Evolutionary conservation across 1,140 invertebrate genomes (phyloP), one percentile per base, ranked within the genome.

Genomic region (Solen grandis): DNA sequence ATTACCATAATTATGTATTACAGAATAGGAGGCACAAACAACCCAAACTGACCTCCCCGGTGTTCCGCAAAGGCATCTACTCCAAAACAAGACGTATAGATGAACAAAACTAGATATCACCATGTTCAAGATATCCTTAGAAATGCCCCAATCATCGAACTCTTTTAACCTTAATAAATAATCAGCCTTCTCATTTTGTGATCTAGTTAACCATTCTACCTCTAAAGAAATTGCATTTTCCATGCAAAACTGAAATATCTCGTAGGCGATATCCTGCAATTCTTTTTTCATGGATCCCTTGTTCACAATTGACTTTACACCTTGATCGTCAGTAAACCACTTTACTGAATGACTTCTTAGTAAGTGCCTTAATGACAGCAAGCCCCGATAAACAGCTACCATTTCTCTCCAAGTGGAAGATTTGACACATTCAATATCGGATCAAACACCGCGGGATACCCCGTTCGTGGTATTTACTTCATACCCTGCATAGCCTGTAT

Each of bases 21-120:
- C n/a, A n/a, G n/a, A n/a, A n/a, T n/a, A n/a, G n/a, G n/a, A n/a
- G 75, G 75, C 25, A 78, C 75, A 68, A 68, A 78, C 50, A 59
- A 41, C 10, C 65, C 62, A 29, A 66, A 16, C 13, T 66, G n/a
- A 5, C 38, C 41, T 46, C 25, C 33, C 46, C 60, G 66, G 31
- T 25, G 8, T 35, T 31, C 46, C 22, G 74, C 46, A 38, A 68
- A 78, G 2, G 75, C 75, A 68, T 78, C 46, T 31, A 54, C 33
- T 19, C 73, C 73, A 0, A 22, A 50, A 10, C 14, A 76, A 2
- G 0, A 22, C 1, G 46, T 27, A n/a, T n/a, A 62, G n/a, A 13
- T 25, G 38, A 38, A 33, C 70, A 31, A 50, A 2, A 29, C 31
- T 1, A 22, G 13, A 13, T 29, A 33, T 1, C 27, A 55, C 36